Conservation (phyloP, 2,113 vertebrate genomes). For the Thermophis baileyi region DNA sequence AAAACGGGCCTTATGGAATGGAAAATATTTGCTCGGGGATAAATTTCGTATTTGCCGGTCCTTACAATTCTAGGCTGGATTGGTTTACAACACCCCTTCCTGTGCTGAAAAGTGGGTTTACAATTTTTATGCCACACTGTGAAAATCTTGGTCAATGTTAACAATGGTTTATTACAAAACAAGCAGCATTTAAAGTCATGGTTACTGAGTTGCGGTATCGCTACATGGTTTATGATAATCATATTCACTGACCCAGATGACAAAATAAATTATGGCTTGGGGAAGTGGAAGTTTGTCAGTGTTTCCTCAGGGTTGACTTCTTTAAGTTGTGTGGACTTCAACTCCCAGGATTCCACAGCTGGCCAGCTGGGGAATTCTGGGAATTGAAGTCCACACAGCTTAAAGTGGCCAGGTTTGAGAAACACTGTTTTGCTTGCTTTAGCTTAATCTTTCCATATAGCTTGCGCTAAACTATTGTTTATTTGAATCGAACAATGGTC, state of each 20-base stretch:
- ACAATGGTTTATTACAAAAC: background rate
- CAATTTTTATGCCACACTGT: background rate
- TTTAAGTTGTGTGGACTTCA: background rate
- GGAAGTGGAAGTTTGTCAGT: background rate
- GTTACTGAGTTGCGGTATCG: background rate
- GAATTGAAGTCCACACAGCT: background rate
- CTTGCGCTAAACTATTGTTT: background rate
- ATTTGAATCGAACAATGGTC: background rate
- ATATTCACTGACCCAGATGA: background rate
- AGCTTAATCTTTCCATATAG: background rate
- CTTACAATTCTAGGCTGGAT: background rate
- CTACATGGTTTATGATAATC: background rate
- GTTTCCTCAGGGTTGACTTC: background rate
- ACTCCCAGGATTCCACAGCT: background rate
- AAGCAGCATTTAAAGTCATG: background rate
- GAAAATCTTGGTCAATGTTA: background rate
- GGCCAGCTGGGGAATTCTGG: background rate
- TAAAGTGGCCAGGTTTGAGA: background rate
- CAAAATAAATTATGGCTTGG: background rate
- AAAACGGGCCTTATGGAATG: accelerated
- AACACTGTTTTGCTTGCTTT: background rate
- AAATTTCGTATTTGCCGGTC: background rate
- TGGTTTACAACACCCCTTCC: background rate
- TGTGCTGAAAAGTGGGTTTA: background rate
- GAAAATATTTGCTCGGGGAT: background rate